Evolutionary conservation across 2,113 vertebrate genomes (phyloP).

Genomic region (Alligator mississippiensis): DNA sequence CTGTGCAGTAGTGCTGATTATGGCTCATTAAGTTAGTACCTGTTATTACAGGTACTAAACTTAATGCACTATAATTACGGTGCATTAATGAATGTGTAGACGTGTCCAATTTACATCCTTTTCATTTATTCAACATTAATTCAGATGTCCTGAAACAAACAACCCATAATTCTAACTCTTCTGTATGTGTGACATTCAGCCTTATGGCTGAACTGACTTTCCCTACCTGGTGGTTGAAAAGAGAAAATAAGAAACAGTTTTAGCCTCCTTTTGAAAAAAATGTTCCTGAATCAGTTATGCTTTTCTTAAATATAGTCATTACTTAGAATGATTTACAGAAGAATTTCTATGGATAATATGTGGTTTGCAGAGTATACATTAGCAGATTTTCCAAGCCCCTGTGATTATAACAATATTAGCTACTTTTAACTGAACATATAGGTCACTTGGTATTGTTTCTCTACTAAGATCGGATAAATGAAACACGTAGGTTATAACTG

Average conservation of each 20-base stretch:
- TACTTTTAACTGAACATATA: background rate
- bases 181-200: background rate
- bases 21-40: no score
- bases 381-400: background rate
- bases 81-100: no score
- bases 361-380: background rate
- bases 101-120: background rate
- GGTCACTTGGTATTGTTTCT: background rate
- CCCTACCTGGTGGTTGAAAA: background rate
- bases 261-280: background rate
- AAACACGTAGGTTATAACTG: background rate
- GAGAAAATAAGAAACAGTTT: background rate
- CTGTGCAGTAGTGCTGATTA: no score
- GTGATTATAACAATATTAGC: background rate
- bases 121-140: background rate
- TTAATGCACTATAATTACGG: no score
- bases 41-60: no score
- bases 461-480: background rate
- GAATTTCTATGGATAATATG: background rate
- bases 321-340: background rate
- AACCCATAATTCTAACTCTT: background rate
- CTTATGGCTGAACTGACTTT: background rate
- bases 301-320: background rate
- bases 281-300: background rate
- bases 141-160: background rate